Evolutionary conservation across 2,113 vertebrate genomes (phyloP), one percentile per base, ranked within the genome.

Genomic region (Sphyrna mokarran): DNA sequence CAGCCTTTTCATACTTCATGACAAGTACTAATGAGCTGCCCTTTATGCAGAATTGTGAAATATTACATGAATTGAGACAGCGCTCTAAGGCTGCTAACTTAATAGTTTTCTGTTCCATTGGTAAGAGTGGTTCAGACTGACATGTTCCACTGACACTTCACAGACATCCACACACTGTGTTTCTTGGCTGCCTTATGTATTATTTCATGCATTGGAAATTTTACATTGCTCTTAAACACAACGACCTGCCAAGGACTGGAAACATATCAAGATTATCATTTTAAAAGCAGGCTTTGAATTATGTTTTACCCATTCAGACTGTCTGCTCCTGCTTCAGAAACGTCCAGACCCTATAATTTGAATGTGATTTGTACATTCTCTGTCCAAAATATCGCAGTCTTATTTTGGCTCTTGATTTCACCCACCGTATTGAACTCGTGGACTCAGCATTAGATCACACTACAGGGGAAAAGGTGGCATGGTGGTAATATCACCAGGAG

Each of bases 141-240:
- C 89, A 93, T 68, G 48, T 54, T 87, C 85, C 85, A 54, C 85
- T 16, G 54, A 90, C 87, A 89, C 87, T 40, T 83, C 80, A 90
- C 48, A 90, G 48, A 14, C 87, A 61, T 58, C 26, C 23, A 29
- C 26, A 58, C 33, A 33, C 54, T 90, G 26, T 58, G 54, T 23
- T 61, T 58, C 87, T 63, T 58, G 87, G 87, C 87, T 61, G 87
- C 14, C 11, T 58, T 33, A 90, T 22, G 37, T 40, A 83, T 43
- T 43, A 90, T 33, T 61, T 90, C 80, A 83, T 40, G 18, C 80
- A 43, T n/a, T 90, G 54, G 54, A 61, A 90, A 90, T 61, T 90
- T 90, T 83, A 20, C 37, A 22, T 83, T 83, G 37, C 54, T 26
- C 43, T 33, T 58, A 13, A 33, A 61, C 29, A 61, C 29, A 90